Evolutionary conservation across 2,113 vertebrate species (phyloP).

Genomic region (Corythaeola cristata): DNA sequence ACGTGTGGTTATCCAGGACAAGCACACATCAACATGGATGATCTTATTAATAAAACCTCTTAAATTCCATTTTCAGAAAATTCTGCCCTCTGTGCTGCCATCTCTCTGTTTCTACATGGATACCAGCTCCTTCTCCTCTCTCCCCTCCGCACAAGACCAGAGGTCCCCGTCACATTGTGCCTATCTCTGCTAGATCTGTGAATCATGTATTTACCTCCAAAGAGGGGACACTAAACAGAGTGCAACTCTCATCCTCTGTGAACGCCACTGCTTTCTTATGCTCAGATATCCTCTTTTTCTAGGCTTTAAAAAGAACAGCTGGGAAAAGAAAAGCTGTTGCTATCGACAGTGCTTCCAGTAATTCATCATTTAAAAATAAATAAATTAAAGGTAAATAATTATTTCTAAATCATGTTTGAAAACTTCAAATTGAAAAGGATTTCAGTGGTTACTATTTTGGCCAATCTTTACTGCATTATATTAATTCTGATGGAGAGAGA

Average conservation of each 20-base stretch:
- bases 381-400: not conserved
- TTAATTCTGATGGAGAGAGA: not conserved
- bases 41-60: not conserved
- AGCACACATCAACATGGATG: not conserved
- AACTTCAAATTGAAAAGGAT: not conserved
- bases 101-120: not conserved
- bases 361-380: not conserved
- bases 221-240: not conserved
- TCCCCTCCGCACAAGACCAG: not conserved
- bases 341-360: not conserved
- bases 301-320: not conserved
- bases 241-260: not conserved
- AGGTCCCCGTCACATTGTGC: not conserved
- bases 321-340: not conserved
- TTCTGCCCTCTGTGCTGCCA: not conserved
- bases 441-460: not conserved
- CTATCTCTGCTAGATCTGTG: too few relatives aligned
- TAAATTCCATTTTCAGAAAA: not conserved
- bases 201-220: fast-evolving
- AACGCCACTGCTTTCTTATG: not conserved
- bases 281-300: not conserved
- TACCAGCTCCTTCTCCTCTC: not conserved
- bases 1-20: not conserved
- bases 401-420: not conserved
- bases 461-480: not conserved